Conservation (phyloP, 2,113 vertebrate genomes). For the Oreochromis niloticus region DNA sequence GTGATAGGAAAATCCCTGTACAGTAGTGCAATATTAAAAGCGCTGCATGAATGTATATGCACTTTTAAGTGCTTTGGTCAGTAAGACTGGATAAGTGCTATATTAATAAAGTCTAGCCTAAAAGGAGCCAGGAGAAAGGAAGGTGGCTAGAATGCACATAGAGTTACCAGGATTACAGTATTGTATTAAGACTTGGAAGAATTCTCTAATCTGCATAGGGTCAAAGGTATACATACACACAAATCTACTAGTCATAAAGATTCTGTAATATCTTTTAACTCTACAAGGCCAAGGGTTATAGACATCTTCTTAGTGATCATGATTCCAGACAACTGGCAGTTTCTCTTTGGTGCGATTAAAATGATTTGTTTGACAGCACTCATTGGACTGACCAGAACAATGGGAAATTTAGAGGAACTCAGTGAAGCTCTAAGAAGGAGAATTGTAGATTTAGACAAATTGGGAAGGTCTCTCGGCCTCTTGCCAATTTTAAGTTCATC, state of each 20-base stretch:
- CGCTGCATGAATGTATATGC: background rate
- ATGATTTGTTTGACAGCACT: background rate
- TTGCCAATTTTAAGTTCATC: background rate
- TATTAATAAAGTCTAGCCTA: background rate
- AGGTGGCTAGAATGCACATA: background rate
- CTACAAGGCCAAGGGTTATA: background rate
- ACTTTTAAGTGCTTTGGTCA: background rate
- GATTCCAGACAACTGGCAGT: background rate
- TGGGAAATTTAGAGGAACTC: background rate
- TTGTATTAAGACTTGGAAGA: background rate
- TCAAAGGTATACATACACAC: background rate
- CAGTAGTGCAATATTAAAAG: background rate
- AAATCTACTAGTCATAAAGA: background rate
- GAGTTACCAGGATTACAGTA: background rate
- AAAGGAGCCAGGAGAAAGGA: background rate
- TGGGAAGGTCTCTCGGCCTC: background rate
- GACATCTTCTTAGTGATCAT: background rate
- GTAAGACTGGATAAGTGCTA: background rate
- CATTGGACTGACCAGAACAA: background rate
- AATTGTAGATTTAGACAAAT: background rate
- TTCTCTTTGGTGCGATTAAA: background rate
- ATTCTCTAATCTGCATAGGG: background rate
- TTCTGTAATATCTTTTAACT: background rate
- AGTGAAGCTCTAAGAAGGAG: background rate
- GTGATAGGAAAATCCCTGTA: background rate